Evolutionary conservation across 2,888 invertebrate species (phyloP), one percentile per base, ranked within the genome.

Genomic region (Cephus pulcher): DNA sequence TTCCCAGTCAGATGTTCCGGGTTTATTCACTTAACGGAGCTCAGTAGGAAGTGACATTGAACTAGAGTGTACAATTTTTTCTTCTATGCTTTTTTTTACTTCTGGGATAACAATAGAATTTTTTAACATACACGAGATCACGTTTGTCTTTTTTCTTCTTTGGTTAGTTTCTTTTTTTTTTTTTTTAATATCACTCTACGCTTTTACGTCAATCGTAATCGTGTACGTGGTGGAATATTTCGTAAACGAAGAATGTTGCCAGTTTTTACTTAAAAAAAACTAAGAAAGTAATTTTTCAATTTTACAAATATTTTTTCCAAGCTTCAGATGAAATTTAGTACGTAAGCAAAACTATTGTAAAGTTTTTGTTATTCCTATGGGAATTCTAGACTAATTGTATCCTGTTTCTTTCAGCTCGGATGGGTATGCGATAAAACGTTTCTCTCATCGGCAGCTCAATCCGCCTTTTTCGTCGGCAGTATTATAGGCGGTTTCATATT

Each of bases 371-470:
- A 56, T 3, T 56, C 23, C 6, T 56, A 6, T 3, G 23, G 9
- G 23, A 23, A 56, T 23, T 56, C 23, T 56, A 56, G 9, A 23
- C 9, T 56, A 9, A 56, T 56, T 9, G 2, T 2, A 56, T 56
- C 23, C 23, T 23, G 23, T 23, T 56, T 2, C 56, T 88, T 92
- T 35, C 92, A 96, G 96, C 92, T 96, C 90, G 95, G 96, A 88
- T 98, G 97, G 97, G 97, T 97, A 75, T 98, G 97, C 88, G 96
- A 97, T 12, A 94, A 96, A 80, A 95, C 96, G 79, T 95, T 95
- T 80, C 92, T 96, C 70, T 95, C 96, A 1, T 95, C 96, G 0
- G 94, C 96, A 12, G 95, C 97, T 0, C 97, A 97, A 88, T 95
- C 97, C 1, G 95, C 97, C 81, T 98, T 97, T 92, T 98, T 97